Conservation (phyloP, 1,140 invertebrate species). For the Phthorimaea operculella region DNA sequence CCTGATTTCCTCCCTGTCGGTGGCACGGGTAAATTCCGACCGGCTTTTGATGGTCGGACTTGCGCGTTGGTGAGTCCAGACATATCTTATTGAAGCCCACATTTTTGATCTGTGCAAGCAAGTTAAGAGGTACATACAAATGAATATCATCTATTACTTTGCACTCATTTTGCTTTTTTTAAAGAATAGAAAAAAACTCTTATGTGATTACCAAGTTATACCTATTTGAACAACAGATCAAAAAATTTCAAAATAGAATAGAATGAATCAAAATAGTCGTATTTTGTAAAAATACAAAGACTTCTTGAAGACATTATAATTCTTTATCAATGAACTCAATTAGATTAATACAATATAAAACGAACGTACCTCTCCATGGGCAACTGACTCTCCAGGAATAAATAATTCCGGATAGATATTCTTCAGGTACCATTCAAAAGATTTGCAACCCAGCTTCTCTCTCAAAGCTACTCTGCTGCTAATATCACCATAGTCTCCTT, state of each 20-base stretch:
- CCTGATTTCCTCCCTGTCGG: slow-evolving; percentile 95
- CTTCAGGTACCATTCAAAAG: slow-evolving; percentile 98
- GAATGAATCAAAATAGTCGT: too few relatives aligned
- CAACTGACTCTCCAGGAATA: slow-evolving; percentile 95
- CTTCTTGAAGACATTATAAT: too few relatives aligned
- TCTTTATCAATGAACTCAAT: too few relatives aligned
- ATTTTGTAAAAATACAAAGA: too few relatives aligned
- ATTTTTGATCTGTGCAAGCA: slow-evolving; percentile 80
- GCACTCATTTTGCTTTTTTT: too few relatives aligned
- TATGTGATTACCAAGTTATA: too few relatives aligned
- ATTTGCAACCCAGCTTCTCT: slow-evolving; percentile 87
- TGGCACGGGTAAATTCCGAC: slow-evolving; percentile 95
- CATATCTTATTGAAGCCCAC: slow-evolving; percentile 83
- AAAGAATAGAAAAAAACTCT: too few relatives aligned
- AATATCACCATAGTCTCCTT: slow-evolving; percentile 97
- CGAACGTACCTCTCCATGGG: slow-evolving; percentile 90
- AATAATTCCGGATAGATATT: slow-evolving; percentile 98
- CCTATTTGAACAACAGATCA: too few relatives aligned
- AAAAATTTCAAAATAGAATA: too few relatives aligned
- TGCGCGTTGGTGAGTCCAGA: slow-evolving; percentile 85
- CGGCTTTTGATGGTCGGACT: slow-evolving; percentile 90
- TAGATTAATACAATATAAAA: background rate
- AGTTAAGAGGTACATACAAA: slow-evolving; percentile 41
- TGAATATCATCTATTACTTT: slow-evolving; percentile 15
- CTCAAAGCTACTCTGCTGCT: slow-evolving; percentile 79